phyloP scores from a whole-genome alignment of 2,888 invertebrate genomes.

The Sphaeridia pumilis region DNA sequence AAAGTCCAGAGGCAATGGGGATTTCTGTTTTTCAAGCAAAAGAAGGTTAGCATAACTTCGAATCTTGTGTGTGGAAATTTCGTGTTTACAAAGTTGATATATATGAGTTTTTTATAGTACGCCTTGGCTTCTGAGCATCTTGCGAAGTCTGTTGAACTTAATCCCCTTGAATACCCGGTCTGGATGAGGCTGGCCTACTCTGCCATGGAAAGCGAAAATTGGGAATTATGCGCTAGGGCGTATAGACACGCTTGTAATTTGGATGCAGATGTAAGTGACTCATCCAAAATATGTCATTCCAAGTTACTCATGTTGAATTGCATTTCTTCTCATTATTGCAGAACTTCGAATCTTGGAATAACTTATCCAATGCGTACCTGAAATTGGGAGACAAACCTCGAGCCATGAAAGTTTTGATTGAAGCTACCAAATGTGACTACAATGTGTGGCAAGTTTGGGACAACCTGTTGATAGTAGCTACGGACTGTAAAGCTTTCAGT shows the following conservation, averaged over 20 bases:
- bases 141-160: conserved; percentile 69
- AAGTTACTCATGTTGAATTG: background rate
- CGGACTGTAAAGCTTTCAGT: conserved; percentile 72
- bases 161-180: conserved; percentile 72
- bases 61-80: background rate
- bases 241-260: conserved; percentile 76
- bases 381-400: conserved; percentile 71
- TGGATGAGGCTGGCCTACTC: conserved; percentile 81
- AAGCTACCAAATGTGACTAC: conserved; percentile 67
- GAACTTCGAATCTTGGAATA: conserved; percentile 96
- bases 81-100: background rate
- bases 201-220: conserved; percentile 62
- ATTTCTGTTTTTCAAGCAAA: conserved; percentile 58
- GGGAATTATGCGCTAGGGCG: conserved; percentile 69
- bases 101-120: conserved; percentile 45
- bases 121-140: conserved; percentile 67
- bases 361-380: conserved; percentile 85
- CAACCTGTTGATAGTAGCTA: conserved; percentile 76
- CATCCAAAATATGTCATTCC: conserved; percentile 1
- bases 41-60: conserved; percentile 41
- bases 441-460: conserved; percentile 96
- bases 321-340: conserved; percentile 40
- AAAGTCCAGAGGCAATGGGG: conserved; percentile 84
- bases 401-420: conserved; percentile 72
- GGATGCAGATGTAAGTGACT: conserved; percentile 52